Evolutionary conservation across 2,888 invertebrate species (phyloP).

Genomic region (Limulus polyphemus): DNA sequence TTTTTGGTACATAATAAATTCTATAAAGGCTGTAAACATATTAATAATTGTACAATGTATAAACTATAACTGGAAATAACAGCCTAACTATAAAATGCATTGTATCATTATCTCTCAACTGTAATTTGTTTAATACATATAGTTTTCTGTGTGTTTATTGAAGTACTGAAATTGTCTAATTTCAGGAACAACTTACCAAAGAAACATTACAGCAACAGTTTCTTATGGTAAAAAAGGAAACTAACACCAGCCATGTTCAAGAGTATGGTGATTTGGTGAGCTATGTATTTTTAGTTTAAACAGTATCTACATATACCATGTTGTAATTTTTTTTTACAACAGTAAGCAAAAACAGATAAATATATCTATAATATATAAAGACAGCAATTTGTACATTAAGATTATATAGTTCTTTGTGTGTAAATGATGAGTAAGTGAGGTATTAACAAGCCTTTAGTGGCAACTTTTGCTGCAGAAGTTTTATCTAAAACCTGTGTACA

Average conservation of each 20-base stretch:
- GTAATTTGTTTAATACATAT: no score
- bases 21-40: no score
- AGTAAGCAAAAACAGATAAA: not conserved
- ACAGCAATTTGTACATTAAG: not conserved
- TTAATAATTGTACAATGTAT: no score
- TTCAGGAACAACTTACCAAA: slow-evolving; percentile 39
- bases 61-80: no score
- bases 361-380: no score
- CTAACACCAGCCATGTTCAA: slow-evolving; percentile 46
- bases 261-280: slow-evolving; percentile 44
- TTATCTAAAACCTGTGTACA: no score
- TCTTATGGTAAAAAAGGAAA: slow-evolving; percentile 42
- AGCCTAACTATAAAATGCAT: no score
- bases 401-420: not conserved
- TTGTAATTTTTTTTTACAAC: slow-evolving; percentile 1
- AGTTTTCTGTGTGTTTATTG: no score
- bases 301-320: not conserved
- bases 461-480: no score
- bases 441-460: no score
- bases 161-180: not conserved
- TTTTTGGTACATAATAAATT: no score
- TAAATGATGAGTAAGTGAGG: not conserved
- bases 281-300: not conserved
- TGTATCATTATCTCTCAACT: no score
- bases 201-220: slow-evolving; percentile 45